Percentiles rank a stretch among this genome's conserved stretches.
Conservation (phyloP, 2,888 invertebrate genomes). For the Antheraea assamensis region DNA sequence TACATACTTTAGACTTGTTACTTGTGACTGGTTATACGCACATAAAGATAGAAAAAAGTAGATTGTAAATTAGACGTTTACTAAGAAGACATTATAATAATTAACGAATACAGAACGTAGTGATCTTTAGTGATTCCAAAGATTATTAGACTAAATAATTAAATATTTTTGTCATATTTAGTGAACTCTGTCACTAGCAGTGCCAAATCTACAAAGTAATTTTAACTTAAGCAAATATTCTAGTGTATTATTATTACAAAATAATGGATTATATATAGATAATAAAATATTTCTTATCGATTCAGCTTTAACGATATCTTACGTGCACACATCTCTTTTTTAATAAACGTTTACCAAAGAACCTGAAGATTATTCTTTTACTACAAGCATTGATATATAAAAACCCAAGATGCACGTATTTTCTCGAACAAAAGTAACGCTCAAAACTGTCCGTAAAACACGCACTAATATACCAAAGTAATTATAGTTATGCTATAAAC, state of each 20-base stretch:
- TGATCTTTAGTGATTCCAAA: constrained; percentile 40
- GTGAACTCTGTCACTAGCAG: constrained; percentile 52
- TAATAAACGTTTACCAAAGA: constrained; percentile 17
- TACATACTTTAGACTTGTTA: constrained; percentile 69
- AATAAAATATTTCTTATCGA: neutral
- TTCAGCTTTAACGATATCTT: neutral
- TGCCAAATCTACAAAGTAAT: constrained; percentile 68
- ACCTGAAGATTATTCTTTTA: constrained; percentile 30
- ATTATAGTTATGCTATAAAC: too few species aligned
- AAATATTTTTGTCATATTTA: constrained; percentile 34
- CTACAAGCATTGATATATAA: too few species aligned
- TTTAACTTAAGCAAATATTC: constrained; percentile 39
- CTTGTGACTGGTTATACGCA: constrained; percentile 73
- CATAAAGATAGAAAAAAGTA: constrained; percentile 59
- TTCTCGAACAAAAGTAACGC: too few species aligned
- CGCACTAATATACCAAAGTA: too few species aligned
- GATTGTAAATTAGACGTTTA: constrained; percentile 46
- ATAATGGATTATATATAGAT: constrained; percentile 10
- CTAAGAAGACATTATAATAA: constrained; percentile 38
- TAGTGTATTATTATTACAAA: constrained; percentile 26
- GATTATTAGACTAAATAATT: constrained; percentile 33
- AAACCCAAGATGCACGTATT: too few species aligned
- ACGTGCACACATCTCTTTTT: constrained; percentile 4
- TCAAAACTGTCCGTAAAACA: too few species aligned
- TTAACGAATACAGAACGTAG: constrained; percentile 37